Conservation (phyloP, 1,140 invertebrate species). For the Heliconius eleuchia region DNA sequence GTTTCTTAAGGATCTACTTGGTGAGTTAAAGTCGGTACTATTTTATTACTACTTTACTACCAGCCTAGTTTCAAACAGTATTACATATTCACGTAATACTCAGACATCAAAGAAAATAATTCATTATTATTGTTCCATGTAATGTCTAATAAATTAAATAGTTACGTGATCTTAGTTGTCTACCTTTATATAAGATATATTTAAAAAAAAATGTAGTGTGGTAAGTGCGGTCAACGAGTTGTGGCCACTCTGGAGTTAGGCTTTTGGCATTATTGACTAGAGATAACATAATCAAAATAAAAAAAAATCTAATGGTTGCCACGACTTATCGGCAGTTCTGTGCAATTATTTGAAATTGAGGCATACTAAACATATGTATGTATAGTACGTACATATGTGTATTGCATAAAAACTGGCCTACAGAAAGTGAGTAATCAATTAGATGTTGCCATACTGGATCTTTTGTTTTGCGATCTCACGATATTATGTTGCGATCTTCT, state of each 20-base stretch:
- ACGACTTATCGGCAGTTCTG: no score
- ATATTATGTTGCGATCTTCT: slow-evolving; percentile 44
- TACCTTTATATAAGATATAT: neutral
- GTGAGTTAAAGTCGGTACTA: neutral
- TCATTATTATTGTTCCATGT: neutral
- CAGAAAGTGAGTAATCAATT: slow-evolving; percentile 66
- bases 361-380: neutral
- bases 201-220: no score
- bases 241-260: no score
- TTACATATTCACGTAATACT: slow-evolving; percentile 1
- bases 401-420: slow-evolving; percentile 46
- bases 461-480: slow-evolving; percentile 55
- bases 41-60: neutral
- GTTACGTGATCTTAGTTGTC: slow-evolving; percentile 1
- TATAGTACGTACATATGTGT: slow-evolving; percentile 31
- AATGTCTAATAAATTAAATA: slow-evolving; percentile 3
- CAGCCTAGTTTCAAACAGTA: neutral
- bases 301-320: no score
- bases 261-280: no score
- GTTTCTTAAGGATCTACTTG: neutral
- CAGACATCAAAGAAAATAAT: neutral
- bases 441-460: slow-evolving; percentile 43
- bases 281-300: no score
- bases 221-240: no score
- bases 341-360: neutral